Conservation (phyloP, 2,888 invertebrate genomes). For the Ischnus inquisitorius region DNA sequence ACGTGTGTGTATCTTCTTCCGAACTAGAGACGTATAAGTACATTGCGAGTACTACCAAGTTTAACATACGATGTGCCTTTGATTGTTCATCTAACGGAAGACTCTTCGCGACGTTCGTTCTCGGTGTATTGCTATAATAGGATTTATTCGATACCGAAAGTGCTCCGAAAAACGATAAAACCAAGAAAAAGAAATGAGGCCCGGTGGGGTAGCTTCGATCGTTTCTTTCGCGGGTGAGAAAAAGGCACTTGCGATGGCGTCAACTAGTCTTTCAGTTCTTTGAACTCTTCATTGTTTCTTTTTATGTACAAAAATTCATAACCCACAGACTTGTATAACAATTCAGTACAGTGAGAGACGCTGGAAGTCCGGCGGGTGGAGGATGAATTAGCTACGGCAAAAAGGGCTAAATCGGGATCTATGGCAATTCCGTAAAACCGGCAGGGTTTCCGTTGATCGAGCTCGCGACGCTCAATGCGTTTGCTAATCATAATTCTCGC, state of each 20-base stretch:
- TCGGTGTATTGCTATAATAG: constrained; percentile 38
- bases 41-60: constrained; percentile 3
- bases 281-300: constrained; percentile 16
- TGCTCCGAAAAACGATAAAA: constrained; percentile 27
- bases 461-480: background rate
- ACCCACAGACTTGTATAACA: constrained; percentile 10
- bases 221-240: constrained; percentile 30
- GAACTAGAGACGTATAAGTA: background rate
- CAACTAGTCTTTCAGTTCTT: constrained; percentile 44
- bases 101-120: constrained; percentile 25
- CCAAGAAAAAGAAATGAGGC: background rate
- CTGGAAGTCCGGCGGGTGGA: too few relatives aligned
- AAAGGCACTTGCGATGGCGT: constrained; percentile 57
- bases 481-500: constrained; percentile 18
- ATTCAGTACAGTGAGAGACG: background rate
- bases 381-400: constrained; percentile 19
- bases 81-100: constrained; percentile 33
- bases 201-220: background rate
- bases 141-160: constrained; percentile 44
- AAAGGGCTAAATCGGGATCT: constrained; percentile 9
- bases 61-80: constrained; percentile 15
- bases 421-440: constrained; percentile 49
- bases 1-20: background rate
- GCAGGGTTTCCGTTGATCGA: constrained; percentile 12
- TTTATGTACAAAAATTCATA: constrained; percentile 49